A percentile compares a stretch with the other conserved stretches of the same genome.
Evolutionary conservation across 1,140 invertebrate species (phyloP).

Genomic region (Drosophila jambulina): DNA sequence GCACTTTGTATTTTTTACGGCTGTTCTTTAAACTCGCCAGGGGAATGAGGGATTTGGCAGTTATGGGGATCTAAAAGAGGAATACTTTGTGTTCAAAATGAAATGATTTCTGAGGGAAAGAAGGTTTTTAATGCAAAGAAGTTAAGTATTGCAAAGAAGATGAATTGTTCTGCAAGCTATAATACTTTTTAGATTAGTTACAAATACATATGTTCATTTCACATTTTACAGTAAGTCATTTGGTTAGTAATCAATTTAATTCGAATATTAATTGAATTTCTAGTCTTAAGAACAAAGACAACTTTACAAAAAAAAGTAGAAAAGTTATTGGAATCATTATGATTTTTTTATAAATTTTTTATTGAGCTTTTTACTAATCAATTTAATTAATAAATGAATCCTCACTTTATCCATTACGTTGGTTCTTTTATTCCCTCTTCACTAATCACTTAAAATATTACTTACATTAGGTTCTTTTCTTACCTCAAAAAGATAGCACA

Average conservation of each 20-base stretch:
- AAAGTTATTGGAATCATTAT: neutral
- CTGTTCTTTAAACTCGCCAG: conserved; percentile 13
- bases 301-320: neutral
- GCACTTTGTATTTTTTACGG: conserved; percentile 10
- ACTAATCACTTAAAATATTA: too few relatives aligned
- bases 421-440: too few relatives aligned
- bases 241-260: too few relatives aligned
- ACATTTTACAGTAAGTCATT: too few relatives aligned
- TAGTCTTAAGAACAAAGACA: neutral
- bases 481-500: too few relatives aligned
- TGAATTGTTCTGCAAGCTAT: neutral
- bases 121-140: neutral
- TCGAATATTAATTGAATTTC: neutral
- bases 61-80: neutral
- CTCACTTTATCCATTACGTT: too few relatives aligned
- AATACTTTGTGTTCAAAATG: neutral
- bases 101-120: neutral
- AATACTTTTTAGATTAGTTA: neutral
- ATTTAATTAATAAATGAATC: too few relatives aligned
- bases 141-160: neutral
- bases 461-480: too few relatives aligned
- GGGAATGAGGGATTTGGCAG: conserved; percentile 12
- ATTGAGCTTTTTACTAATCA: too few relatives aligned
- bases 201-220: neutral
- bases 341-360: neutral